Conservation (phyloP, 1,140 invertebrate species). For the Drosophila pseudoananassae region DNA sequence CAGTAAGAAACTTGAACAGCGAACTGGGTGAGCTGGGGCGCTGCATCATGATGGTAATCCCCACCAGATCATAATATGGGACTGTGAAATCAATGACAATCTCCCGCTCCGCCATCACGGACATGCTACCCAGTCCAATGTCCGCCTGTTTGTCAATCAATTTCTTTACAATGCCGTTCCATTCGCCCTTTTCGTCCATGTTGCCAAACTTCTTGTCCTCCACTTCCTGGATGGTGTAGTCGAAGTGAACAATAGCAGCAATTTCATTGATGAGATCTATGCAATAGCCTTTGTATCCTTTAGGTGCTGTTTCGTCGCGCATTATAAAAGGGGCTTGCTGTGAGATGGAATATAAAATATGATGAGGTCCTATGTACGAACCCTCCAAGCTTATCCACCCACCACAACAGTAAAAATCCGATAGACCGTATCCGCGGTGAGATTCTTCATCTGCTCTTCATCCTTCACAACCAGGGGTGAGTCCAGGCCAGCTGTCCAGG, state of each 20-base stretch:
- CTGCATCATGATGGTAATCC: slow-evolving; percentile 92
- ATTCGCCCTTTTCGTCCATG: slow-evolving; percentile 93
- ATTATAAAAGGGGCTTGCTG: slow-evolving; percentile 96
- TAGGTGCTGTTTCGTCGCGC: slow-evolving; percentile 87
- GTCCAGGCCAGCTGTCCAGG: slow-evolving; percentile 88
- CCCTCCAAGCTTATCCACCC: no score
- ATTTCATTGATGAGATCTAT: slow-evolving; percentile 96
- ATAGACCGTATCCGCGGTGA: slow-evolving; percentile 92
- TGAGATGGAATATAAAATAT: no score
- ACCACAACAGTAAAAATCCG: slow-evolving; percentile 91
- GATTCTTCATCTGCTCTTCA: slow-evolving; percentile 88
- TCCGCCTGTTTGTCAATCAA: slow-evolving; percentile 95
- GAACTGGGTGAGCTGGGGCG: slow-evolving; percentile 90
- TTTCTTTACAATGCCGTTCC: slow-evolving; percentile 97
- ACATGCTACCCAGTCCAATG: slow-evolving; percentile 93
- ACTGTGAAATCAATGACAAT: slow-evolving; percentile 98
- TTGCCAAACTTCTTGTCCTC: slow-evolving; percentile 92
- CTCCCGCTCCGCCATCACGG: slow-evolving; percentile 97
- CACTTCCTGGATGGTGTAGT: slow-evolving; percentile 93
- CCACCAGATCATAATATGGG: slow-evolving; percentile 97
- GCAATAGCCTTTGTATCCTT: slow-evolving; percentile 94
- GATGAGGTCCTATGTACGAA: no score
- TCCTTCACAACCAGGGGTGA: slow-evolving; percentile 87
- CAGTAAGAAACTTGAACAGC: slow-evolving; percentile 98
- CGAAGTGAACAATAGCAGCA: slow-evolving; percentile 92